These are phyloP conservation scores for Orgyia antiqua DNA, from an alignment of 2,888 invertebrate genomes.

Conservation along the genomic window DNA sequence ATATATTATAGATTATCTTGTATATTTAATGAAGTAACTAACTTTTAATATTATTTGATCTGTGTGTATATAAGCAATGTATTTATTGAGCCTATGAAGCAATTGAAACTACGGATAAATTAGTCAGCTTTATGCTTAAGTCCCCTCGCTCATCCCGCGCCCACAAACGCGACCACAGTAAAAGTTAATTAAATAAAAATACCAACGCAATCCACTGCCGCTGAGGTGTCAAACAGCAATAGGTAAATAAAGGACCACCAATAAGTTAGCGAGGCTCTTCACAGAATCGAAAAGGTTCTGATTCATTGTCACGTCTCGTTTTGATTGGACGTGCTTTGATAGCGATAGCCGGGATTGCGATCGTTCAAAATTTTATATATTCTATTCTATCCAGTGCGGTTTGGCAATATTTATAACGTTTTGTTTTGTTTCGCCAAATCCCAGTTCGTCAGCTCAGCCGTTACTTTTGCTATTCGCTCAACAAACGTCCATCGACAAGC, in stretches of 20 bases:
- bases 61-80: no score
- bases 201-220: conserved; percentile 54
- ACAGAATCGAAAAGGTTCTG: conserved; percentile 68
- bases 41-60: no score
- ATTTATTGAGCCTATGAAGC: no score
- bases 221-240: conserved; percentile 70
- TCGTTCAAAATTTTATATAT: conserved; percentile 63
- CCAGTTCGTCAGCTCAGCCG: conserved; percentile 29
- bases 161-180: conserved; percentile 46
- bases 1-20: no score
- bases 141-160: conserved; percentile 24
- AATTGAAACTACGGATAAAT: no score
- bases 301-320: conserved; percentile 75
- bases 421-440: conserved; percentile 55
- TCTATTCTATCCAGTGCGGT: conserved; percentile 65
- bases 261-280: conserved; percentile 72
- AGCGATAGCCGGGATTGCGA: conserved; percentile 71
- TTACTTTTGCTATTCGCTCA: no score
- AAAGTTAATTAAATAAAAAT: conserved; percentile 71
- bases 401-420: conserved; percentile 61
- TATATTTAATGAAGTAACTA: no score
- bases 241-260: conserved; percentile 71
- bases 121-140: conserved; percentile 60
- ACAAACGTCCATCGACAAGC: no score
- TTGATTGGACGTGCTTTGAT: conserved; percentile 77